A percentile compares a stretch with the other conserved stretches of the same genome.
phyloP scores from a whole-genome alignment of 2,888 invertebrate species.

The Patella ulyssiponensis region DNA sequence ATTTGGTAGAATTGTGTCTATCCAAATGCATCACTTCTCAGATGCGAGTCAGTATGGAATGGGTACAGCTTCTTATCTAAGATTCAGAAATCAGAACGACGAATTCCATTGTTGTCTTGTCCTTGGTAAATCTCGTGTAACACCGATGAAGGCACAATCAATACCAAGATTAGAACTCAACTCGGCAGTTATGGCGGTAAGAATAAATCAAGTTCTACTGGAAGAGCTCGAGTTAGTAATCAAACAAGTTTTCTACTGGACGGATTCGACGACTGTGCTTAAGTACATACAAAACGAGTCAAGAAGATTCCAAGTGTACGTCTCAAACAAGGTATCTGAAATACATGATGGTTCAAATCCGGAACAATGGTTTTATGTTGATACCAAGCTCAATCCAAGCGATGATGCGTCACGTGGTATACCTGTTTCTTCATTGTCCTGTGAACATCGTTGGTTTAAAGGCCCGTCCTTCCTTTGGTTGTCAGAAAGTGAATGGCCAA shows the following conservation, averaged over 20 bases:
- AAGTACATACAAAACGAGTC: slow-evolving; percentile 11
- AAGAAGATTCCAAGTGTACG: slow-evolving; percentile 21
- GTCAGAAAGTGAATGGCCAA: slow-evolving; percentile 18
- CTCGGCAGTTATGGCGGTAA: slow-evolving; percentile 18
- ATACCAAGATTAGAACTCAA: slow-evolving; percentile 25
- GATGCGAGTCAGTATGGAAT: slow-evolving; percentile 21
- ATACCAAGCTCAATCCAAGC: background rate
- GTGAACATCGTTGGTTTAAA: slow-evolving; percentile 16
- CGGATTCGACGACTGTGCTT: slow-evolving; percentile 10
- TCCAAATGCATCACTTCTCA: slow-evolving; percentile 21
- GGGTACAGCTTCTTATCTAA: slow-evolving; percentile 21
- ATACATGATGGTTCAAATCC: slow-evolving; percentile 16
- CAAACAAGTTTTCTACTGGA: slow-evolving; percentile 11
- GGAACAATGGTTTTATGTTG: slow-evolving; percentile 14
- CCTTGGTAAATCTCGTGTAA: slow-evolving; percentile 14
- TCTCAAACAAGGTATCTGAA: slow-evolving; percentile 14
- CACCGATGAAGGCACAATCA: slow-evolving; percentile 16
- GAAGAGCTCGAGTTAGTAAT: background rate
- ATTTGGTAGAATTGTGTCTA: background rate
- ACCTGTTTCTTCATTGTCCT: background rate
- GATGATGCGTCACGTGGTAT: background rate
- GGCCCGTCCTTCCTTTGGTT: slow-evolving; percentile 24
- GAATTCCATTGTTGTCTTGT: slow-evolving; percentile 19
- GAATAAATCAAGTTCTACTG: slow-evolving; percentile 1
- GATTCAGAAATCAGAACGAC: slow-evolving; percentile 7